Evolutionary conservation across 2,113 vertebrate genomes (phyloP), one percentile per base, ranked within the genome.

Genomic region (Oxygymnocypris stewartii): DNA sequence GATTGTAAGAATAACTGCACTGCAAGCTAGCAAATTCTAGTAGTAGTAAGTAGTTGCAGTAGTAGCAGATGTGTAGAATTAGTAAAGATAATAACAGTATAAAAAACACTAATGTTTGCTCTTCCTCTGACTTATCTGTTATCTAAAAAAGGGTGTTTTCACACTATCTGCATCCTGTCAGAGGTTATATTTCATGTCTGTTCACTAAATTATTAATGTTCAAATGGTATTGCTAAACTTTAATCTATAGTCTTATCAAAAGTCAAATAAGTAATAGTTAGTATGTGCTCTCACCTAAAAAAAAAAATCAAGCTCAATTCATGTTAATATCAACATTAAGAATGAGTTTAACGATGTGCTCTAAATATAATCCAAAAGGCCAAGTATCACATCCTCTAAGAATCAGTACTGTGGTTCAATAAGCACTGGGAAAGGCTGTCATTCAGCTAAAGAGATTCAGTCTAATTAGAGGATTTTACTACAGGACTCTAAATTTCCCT

Each of bases 141-240:
- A 9, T 71, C 31, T 20, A 37, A 40, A 71, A 71, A 3, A 40
- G 16, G 67, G 40, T 20, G 35, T 20, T 4, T 71, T 37, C 67
- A 40, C 67, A 71, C 40, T 54, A 59, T 20, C 18, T 44, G 23
- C 35, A 54, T 35, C 37, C 37, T 25, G 82, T 88, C 23, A 12
- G n/a, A 67, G 20, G 18, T 88, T 79, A 37, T 59, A 25, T 79
- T 82, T 86, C 80, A 79, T 65, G 12, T 84, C 42, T 49, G 82
- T 79, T 42, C 31, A 54, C 23, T 84, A 35, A 13, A 84, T 86
- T 75, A 86, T 79, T 80, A 18, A 86, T 57, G 75, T 18, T 14
- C 54, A 86, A 79, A 86, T 79, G 47, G 73, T 59, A 83, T 16
- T 7, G 54, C 20, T 23, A n/a, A 79, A 59, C 35, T 8, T 11